Evolutionary conservation across 2,113 vertebrate species (phyloP).

Genomic region (Sakesphorus luctuosus): DNA sequence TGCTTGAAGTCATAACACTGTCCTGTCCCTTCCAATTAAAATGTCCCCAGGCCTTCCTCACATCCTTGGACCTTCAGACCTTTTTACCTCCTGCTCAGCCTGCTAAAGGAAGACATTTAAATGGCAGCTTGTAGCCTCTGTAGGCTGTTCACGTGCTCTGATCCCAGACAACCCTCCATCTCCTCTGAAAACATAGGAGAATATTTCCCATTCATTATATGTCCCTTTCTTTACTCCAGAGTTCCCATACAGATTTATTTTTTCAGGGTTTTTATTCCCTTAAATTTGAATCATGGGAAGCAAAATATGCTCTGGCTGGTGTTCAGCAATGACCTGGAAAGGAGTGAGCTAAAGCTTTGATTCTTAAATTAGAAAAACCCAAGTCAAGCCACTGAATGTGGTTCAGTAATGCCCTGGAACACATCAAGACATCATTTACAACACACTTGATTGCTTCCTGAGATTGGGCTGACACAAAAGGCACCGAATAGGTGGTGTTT

Average conservation of each 20-base stretch:
- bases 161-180: neutral
- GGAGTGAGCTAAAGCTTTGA: neutral
- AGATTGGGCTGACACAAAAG: neutral
- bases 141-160: neutral
- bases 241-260: neutral
- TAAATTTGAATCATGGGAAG: neutral
- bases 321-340: neutral
- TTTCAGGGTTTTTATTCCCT: neutral
- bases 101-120: neutral
- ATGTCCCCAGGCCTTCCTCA: neutral
- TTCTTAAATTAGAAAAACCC: conserved; percentile 29
- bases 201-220: neutral
- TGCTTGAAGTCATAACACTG: neutral
- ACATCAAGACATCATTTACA: neutral
- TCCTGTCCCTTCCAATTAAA: neutral
- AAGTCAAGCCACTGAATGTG: neutral
- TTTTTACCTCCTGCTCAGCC: neutral
- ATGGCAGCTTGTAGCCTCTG: neutral
- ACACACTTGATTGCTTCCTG: neutral
- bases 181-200: neutral
- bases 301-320: neutral
- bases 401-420: neutral
- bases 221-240: neutral
- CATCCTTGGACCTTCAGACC: neutral
- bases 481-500: conserved; percentile 14